These are phyloP conservation scores for Pteruthius melanotis DNA, from an alignment of 2,113 vertebrate genomes.

Conservation along the genomic window DNA sequence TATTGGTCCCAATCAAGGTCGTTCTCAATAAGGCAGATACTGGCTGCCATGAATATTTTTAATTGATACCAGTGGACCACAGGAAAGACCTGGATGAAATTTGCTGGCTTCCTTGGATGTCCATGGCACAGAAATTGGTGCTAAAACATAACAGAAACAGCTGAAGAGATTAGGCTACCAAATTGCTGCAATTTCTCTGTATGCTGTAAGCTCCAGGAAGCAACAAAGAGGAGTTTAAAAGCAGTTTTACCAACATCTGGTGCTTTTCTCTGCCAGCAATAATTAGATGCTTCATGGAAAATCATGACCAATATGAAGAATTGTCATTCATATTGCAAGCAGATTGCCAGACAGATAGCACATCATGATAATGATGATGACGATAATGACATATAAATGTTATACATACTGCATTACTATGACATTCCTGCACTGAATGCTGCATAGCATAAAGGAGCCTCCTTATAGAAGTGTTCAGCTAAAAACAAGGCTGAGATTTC, in stretches of 20 bases:
- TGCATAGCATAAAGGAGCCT: background rate
- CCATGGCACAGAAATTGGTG: background rate
- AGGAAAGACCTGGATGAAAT: background rate
- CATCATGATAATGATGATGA: background rate
- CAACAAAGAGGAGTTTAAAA: slow-evolving; percentile 27
- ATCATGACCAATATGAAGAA: slow-evolving; percentile 30
- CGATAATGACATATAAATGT: background rate
- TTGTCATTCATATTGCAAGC: slow-evolving; percentile 52
- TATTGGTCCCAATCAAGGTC: background rate
- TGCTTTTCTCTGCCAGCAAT: slow-evolving; percentile 37
- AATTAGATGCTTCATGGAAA: slow-evolving; percentile 45
- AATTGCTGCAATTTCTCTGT: background rate
- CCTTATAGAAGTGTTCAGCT: background rate
- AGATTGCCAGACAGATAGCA: slow-evolving; percentile 49
- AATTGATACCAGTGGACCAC: background rate
- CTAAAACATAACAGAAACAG: background rate
- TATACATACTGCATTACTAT: background rate
- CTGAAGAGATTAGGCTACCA: slow-evolving; percentile 1
- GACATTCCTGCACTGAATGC: background rate
- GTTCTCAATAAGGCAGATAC: background rate
- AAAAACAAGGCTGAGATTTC: background rate
- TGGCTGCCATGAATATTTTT: background rate
- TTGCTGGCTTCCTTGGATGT: background rate
- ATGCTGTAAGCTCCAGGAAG: background rate
- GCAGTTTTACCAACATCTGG: slow-evolving; percentile 47